A percentile compares a stretch with the other conserved stretches of the same genome.
Conservation (phyloP, 2,113 vertebrate species). For the Rynchops niger region DNA sequence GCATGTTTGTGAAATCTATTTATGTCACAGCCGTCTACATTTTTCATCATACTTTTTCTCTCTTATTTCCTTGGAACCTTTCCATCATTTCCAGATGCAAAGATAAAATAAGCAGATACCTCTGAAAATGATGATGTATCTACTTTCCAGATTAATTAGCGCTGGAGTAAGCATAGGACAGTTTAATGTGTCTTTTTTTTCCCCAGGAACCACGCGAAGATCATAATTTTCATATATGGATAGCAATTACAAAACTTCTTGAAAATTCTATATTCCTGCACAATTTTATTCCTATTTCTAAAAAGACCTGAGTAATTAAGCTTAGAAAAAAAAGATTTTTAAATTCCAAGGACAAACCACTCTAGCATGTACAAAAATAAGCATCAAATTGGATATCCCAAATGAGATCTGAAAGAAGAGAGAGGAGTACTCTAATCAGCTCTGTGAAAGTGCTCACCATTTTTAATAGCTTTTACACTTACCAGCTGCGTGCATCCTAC, state of each 20-base stretch:
- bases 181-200: neutral
- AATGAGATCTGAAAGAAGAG: slow-evolving; percentile 2
- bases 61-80: slow-evolving; percentile 25
- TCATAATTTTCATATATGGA: neutral
- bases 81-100: slow-evolving; percentile 34
- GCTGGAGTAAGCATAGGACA: neutral
- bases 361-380: slow-evolving; percentile 12
- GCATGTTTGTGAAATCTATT: neutral
- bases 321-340: neutral
- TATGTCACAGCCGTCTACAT: neutral
- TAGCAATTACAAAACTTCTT: neutral
- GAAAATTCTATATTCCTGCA: neutral
- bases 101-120: slow-evolving; percentile 36
- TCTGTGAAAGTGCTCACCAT: slow-evolving; percentile 15
- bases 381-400: neutral
- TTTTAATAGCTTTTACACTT: slow-evolving; percentile 48
- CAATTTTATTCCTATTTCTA: neutral
- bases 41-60: neutral
- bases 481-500: neutral
- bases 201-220: neutral
- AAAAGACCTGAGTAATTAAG: neutral
- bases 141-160: slow-evolving; percentile 30
- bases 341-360: slow-evolving; percentile 35
- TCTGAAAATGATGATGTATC: slow-evolving; percentile 29
- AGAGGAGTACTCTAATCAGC: slow-evolving; percentile 25